Base-by-base conservation (phyloP, 2,888 invertebrate species). In the Fragum whitleyi region DNA sequence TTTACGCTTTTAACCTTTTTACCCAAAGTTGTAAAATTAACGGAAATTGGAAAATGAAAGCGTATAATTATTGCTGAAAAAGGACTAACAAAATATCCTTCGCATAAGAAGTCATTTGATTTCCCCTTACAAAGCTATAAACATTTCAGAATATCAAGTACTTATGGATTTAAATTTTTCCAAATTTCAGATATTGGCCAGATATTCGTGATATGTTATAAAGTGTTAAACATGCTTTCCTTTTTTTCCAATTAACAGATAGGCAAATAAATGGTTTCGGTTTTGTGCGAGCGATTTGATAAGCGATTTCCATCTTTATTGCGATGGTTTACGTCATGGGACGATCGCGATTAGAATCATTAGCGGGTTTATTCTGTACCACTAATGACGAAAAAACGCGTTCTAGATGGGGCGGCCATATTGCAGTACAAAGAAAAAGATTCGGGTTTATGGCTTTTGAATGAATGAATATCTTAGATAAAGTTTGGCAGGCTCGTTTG, bases 161-260 rank as follows among this genome's bases (percentile, higher is more conserved):
- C n/a, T n/a, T n/a, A n/a, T n/a, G n/a, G n/a, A n/a, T n/a, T n/a
- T n/a, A n/a, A n/a, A n/a, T n/a, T n/a, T n/a, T n/a, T n/a, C n/a
- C n/a, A n/a, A n/a, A n/a, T n/a, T n/a, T n/a, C n/a, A n/a, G n/a
- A n/a, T n/a, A n/a, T n/a, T n/a, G n/a, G n/a, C n/a, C n/a, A n/a
- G n/a, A n/a, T n/a, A 36, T 36, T 3, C 9, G 32, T 36, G 5
- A 9, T 9, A 36, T 36, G 32, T 36, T 36, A 36, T 9, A 36
- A 47, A 47, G 47, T 47, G 47, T 47, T 9, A n/a, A 6, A 42
- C 65, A 42, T 42, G 39, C 36, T 65, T 65, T 65, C 65, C 62
- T 65, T 65, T 65, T 65, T 65, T 65, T 65, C 39, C 42, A 65
- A 65, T 65, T 65, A 65, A 65, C 42, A 42, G 42, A 65, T 65